A percentile compares a stretch with the other conserved stretches of the same genome.
Evolutionary conservation across 2,797 vertebrate genomes (phyloP).

Genomic region (Orestias chungarensis): DNA sequence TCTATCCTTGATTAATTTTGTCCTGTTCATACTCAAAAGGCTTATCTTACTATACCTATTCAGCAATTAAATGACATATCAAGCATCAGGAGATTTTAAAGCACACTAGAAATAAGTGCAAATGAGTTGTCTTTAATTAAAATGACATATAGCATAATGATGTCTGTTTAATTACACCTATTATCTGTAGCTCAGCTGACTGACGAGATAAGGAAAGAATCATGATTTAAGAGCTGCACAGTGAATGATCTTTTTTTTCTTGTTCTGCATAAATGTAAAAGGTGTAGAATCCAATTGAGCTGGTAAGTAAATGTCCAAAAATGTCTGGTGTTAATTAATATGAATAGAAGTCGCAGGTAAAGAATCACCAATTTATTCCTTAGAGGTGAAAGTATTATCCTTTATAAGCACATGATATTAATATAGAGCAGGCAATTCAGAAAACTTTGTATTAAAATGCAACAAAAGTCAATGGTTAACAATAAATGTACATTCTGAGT

Average conservation of each 20-base stretch:
- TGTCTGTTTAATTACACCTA: constrained; percentile 60
- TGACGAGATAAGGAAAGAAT: constrained; percentile 27
- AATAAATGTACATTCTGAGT: too few relatives aligned
- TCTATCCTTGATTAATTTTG: constrained; percentile 6
- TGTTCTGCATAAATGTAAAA: too few relatives aligned
- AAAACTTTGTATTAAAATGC: too few relatives aligned
- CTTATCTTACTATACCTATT: constrained; percentile 9
- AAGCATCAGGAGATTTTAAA: constrained; percentile 23
- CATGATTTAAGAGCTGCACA: not conserved
- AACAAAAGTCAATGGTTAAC: too few relatives aligned
- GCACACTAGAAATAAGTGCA: constrained; percentile 33
- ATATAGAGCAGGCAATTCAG: too few relatives aligned
- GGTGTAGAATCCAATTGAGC: not conserved
- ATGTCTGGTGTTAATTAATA: too few relatives aligned
- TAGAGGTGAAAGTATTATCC: not conserved
- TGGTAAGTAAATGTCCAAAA: not conserved
- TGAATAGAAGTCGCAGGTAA: not conserved
- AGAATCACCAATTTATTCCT: not conserved
- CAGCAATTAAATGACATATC: constrained; percentile 48
- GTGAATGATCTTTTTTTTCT: too few relatives aligned
- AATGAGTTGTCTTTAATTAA: constrained; percentile 50
- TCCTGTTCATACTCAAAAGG: not conserved
- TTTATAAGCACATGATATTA: too few relatives aligned
- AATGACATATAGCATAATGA: constrained; percentile 44
- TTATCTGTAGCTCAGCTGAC: constrained; percentile 25